Base-by-base conservation (phyloP, 2,797 vertebrate species). In the Melanotaenia nigrans region DNA sequence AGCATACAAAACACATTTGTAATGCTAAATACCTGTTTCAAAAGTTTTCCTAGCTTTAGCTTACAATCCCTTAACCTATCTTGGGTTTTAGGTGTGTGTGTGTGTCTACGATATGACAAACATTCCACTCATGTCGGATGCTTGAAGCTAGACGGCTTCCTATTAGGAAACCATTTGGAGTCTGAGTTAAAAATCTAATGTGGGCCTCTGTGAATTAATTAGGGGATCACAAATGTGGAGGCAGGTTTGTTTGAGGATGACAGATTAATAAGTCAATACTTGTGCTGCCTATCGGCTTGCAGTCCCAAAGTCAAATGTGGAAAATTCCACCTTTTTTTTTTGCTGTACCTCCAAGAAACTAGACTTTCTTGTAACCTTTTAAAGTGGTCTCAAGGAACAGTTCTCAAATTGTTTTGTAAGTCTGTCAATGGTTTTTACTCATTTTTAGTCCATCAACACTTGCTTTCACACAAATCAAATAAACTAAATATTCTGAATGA, bases 191-290 rank as follows among this genome's bases (percentile, higher is more conserved):
- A 79, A 79, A 71, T 75, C 67, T 71, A 76, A 77, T 75, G 55
- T 71, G 53, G 71, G 66, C 67, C 72, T 77, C 62, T 61, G 75
- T 87, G 75, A 83, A 86, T 87, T 72, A 85, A 89, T 90, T 84
- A 83, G 38, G 51, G 65, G 60, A 59, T 61, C 76, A 70, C 75
- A 76, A 77, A 85, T 8, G 56, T 81, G 65, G 67, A 82, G 70
- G 63, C 65, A 62, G 75, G 77, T 65, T 24, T 47, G 65, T 67
- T 56, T 47, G 25, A 49, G 70, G 68, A 71, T 89, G 85, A 67
- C 85, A 88, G 84, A 71, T 69, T 82, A 71, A 87, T 91, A 85
- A 89, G 73, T 89, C 84, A 86, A 56, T 20, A 4, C 64, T 73
- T 20, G 51, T 20, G 55, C 47, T 65, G 59, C 62, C 59, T 58